Evolutionary conservation across 2,888 invertebrate species (phyloP).

Genomic region (Callyntrura sp.): DNA sequence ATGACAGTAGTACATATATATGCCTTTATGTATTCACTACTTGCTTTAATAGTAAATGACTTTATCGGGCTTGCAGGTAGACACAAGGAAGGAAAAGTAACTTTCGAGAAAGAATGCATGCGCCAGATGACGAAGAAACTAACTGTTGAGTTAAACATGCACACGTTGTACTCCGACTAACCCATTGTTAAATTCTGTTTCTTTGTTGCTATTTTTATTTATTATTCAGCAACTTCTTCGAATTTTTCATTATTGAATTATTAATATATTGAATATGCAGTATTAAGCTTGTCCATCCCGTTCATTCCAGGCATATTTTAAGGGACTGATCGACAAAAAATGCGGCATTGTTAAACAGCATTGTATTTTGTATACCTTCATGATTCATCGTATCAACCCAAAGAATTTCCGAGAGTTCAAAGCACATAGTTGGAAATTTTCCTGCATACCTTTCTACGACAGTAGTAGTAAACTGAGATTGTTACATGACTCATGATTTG

Average conservation of each 20-base stretch:
- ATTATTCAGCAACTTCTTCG: no score
- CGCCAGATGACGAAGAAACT: slow-evolving; percentile 58
- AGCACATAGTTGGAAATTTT: not conserved
- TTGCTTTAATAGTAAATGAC: no score
- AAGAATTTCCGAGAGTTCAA: slow-evolving; percentile 15
- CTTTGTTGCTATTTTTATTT: slow-evolving; percentile 50
- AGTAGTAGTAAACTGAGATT: not conserved
- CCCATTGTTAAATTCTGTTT: slow-evolving; percentile 6
- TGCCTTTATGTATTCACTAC: no score
- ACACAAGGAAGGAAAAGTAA: slow-evolving; percentile 10
- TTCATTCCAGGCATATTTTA: slow-evolving; percentile 47
- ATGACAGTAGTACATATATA: no score
- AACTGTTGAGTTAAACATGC: no score
- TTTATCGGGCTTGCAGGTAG: no score
- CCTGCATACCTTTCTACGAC: not conserved
- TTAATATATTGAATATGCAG: slow-evolving; percentile 11
- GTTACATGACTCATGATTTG: not conserved
- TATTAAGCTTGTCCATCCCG: not conserved
- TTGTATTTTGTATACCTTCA: not conserved
- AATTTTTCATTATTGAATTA: no score
- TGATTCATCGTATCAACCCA: slow-evolving; percentile 40
- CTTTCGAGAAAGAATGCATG: slow-evolving; percentile 27
- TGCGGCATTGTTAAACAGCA: slow-evolving; percentile 28
- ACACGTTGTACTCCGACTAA: no score
- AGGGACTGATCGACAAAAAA: slow-evolving; percentile 30